phyloP scores from a whole-genome alignment of 2,888 invertebrate species.

The Polyploca ridens region DNA sequence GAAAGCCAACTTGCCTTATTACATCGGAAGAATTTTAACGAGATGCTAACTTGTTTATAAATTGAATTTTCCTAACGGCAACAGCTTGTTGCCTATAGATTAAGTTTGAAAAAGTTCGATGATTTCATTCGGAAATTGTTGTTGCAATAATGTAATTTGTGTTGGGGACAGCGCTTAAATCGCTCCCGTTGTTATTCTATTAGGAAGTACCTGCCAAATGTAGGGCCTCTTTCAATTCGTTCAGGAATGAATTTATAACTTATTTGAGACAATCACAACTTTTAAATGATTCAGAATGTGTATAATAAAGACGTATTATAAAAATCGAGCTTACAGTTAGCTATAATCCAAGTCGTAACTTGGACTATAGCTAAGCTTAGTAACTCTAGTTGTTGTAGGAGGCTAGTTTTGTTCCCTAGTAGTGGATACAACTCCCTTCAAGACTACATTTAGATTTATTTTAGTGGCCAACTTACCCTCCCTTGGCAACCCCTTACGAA shows the following conservation, averaged over 20 bases:
- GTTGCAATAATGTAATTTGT: slow-evolving; percentile 56
- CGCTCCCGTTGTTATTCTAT: slow-evolving; percentile 37
- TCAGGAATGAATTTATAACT: not conserved
- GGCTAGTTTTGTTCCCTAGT: no score
- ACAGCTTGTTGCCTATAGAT: slow-evolving; percentile 78
- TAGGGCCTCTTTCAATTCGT: not conserved
- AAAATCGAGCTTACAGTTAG: not conserved
- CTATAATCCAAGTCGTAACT: no score
- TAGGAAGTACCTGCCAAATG: slow-evolving; percentile 7
- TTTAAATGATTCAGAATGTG: slow-evolving; percentile 7
- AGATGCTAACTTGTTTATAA: slow-evolving; percentile 82
- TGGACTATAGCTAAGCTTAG: no score
- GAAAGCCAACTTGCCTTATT: slow-evolving; percentile 64
- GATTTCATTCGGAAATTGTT: slow-evolving; percentile 67
- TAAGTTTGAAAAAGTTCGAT: slow-evolving; percentile 78
- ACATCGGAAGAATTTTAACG: slow-evolving; percentile 81
- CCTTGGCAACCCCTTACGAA: no score
- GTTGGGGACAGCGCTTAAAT: slow-evolving; percentile 48
- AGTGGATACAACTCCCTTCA: no score
- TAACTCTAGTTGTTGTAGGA: no score
- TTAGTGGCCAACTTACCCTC: no score
- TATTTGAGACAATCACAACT: not conserved
- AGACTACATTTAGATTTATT: no score
- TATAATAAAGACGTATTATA: not conserved
- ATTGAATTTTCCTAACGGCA: slow-evolving; percentile 77